Percentiles rank a stretch among this genome's conserved stretches.
phyloP scores from a whole-genome alignment of 1,140 invertebrate species.

The Polypedilum vanderplanki region DNA sequence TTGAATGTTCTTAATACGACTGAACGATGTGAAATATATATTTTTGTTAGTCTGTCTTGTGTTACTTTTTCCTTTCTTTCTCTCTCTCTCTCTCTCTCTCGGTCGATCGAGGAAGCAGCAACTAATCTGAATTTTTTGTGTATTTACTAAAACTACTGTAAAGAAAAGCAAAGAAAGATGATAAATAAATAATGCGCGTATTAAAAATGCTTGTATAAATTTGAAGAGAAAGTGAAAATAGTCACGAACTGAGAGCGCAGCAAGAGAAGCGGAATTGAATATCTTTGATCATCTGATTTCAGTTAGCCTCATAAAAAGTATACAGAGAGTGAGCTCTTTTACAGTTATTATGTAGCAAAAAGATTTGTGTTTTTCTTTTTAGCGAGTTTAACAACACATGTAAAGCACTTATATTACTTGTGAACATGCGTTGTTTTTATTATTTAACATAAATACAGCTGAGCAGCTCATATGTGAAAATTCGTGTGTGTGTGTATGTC shows the following conservation, averaged over 20 bases:
- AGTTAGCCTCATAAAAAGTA: not conserved
- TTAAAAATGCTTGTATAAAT: not conserved
- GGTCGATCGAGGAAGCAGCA: not conserved
- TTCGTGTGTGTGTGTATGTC: not conserved
- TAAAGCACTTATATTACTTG: not conserved
- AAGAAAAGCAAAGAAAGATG: not conserved
- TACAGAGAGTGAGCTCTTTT: not conserved
- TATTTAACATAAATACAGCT: not conserved
- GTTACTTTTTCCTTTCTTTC: too few species aligned
- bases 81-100: too few species aligned
- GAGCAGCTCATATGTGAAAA: conserved; percentile 8
- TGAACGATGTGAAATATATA: not conserved
- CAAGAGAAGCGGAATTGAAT: not conserved
- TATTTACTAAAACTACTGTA: conserved; percentile 6
- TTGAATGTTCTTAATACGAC: not conserved
- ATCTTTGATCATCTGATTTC: conserved; percentile 17
- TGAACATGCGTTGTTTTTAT: not conserved
- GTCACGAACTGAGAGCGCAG: not conserved
- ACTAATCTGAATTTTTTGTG: not conserved
- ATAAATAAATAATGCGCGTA: not conserved
- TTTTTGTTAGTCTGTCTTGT: not conserved
- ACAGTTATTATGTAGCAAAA: not conserved
- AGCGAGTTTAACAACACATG: not conserved
- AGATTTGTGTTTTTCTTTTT: not conserved
- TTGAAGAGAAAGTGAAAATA: not conserved